A percentile compares a stretch with the other conserved stretches of the same genome.
Conservation (phyloP, 2,888 invertebrate genomes). For the Yponomeuta evonymella region DNA sequence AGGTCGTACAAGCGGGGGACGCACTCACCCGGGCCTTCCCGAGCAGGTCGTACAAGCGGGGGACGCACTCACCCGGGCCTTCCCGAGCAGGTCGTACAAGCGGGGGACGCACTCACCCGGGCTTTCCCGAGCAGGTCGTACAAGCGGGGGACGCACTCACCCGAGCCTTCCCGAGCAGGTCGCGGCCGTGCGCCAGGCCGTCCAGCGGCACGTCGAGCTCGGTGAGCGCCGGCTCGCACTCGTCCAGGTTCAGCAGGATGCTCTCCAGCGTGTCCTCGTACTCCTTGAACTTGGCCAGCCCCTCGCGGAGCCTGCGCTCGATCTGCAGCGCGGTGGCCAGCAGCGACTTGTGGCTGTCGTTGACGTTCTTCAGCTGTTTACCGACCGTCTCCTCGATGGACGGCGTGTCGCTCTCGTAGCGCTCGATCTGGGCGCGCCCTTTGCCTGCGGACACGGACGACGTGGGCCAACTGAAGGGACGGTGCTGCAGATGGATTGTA, state of each 20-base stretch:
- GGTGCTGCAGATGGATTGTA: too few species aligned
- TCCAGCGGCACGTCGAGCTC: constrained; percentile 85
- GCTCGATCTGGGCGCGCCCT: constrained; percentile 88
- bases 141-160: constrained; percentile 53
- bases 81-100: too few species aligned
- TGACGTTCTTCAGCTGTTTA: constrained; percentile 91
- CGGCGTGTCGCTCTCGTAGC: constrained; percentile 84
- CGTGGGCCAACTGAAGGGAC: too few species aligned
- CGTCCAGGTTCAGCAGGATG: constrained; percentile 87
- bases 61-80: too few species aligned
- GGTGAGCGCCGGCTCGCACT: constrained; percentile 86
- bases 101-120: too few species aligned
- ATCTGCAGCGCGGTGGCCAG: constrained; percentile 94
- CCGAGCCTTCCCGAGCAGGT: constrained; percentile 84
- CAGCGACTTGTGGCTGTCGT: constrained; percentile 94
- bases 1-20: too few species aligned
- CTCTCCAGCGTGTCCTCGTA: constrained; percentile 93
- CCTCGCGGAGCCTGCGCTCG: constrained; percentile 90
- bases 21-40: too few species aligned
- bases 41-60: too few species aligned
- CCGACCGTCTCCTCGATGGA: constrained; percentile 86
- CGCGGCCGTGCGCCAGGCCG: constrained; percentile 83
- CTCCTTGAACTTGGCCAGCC: constrained; percentile 93
- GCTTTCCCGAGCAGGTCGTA: too few species aligned
- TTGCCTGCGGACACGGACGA: constrained; percentile 54